Conservation (phyloP, 2,797 vertebrate species). For the Epinephelus malabaricus region DNA sequence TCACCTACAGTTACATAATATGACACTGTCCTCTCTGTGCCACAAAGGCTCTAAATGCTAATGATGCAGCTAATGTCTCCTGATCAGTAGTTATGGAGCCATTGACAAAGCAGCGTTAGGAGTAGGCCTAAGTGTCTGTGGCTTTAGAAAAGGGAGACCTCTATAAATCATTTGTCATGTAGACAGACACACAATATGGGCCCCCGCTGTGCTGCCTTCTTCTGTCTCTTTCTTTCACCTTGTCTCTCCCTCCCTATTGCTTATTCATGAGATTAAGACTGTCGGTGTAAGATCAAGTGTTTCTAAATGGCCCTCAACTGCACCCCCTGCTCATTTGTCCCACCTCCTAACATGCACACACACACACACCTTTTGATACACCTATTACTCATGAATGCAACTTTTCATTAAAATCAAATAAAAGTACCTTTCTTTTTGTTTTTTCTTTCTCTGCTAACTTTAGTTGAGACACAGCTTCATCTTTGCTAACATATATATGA, state of each 20-base stretch:
- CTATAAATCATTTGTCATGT: conserved; percentile 80
- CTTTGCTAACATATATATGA: not conserved
- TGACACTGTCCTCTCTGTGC: conserved; percentile 37
- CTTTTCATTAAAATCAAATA: not conserved
- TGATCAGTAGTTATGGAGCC: conserved; percentile 68
- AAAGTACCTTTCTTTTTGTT: not conserved
- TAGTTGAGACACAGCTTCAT: not conserved
- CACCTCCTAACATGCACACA: conserved; percentile 2
- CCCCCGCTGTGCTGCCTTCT: conserved; percentile 57
- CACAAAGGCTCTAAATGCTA: conserved; percentile 63
- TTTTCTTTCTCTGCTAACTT: conserved; percentile 1
- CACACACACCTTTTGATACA: conserved; percentile 27
- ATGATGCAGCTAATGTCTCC: conserved; percentile 60
- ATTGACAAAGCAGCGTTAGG: conserved; percentile 49
- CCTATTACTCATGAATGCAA: not conserved
- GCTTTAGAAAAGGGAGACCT: conserved; percentile 57
- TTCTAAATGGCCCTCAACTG: conserved; percentile 57
- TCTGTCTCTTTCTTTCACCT: conserved; percentile 53
- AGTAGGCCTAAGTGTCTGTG: conserved; percentile 64
- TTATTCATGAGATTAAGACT: conserved; percentile 83
- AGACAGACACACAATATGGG: conserved; percentile 71
- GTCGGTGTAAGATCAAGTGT: conserved; percentile 80
- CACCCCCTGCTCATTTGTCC: conserved; percentile 36
- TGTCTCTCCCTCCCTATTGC: conserved; percentile 58
- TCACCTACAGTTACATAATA: conserved; percentile 57